These are phyloP conservation scores for Rostratula benghalensis DNA, from an alignment of 2,113 vertebrate genomes.

Conservation along the genomic window DNA sequence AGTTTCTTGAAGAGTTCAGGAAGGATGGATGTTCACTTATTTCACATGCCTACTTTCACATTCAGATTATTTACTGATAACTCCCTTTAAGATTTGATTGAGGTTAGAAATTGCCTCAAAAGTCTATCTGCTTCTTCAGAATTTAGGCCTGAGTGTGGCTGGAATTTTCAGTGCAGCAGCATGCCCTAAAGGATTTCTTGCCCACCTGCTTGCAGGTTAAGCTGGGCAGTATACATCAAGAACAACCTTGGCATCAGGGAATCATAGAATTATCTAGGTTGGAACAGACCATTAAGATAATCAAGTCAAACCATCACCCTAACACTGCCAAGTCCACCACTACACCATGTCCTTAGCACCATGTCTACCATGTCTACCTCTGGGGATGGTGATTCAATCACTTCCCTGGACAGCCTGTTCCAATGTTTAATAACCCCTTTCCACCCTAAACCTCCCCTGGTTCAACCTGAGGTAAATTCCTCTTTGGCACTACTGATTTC, in stretches of 20 bases:
- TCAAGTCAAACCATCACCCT: neutral
- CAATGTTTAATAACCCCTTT: neutral
- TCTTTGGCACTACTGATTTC: neutral
- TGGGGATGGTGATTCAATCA: neutral
- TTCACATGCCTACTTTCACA: neutral
- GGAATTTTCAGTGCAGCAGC: neutral
- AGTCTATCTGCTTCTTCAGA: neutral
- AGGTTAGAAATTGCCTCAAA: neutral
- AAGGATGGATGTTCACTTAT: neutral
- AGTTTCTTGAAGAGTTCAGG: neutral
- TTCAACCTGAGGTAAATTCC: neutral
- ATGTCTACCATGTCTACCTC: neutral
- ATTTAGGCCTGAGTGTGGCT: neutral
- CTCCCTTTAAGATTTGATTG: neutral
- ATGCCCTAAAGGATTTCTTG: neutral
- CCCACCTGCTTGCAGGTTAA: neutral
- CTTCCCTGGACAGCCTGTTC: neutral
- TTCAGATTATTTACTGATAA: neutral
- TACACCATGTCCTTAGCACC: neutral
- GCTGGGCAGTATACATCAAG: neutral
- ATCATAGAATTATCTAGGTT: neutral
- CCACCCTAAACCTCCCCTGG: neutral
- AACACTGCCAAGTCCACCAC: neutral
- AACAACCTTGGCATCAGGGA: neutral
- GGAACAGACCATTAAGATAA: neutral